Evolutionary conservation across 2,888 invertebrate species (phyloP).

Genomic region (Heliconius hortense): DNA sequence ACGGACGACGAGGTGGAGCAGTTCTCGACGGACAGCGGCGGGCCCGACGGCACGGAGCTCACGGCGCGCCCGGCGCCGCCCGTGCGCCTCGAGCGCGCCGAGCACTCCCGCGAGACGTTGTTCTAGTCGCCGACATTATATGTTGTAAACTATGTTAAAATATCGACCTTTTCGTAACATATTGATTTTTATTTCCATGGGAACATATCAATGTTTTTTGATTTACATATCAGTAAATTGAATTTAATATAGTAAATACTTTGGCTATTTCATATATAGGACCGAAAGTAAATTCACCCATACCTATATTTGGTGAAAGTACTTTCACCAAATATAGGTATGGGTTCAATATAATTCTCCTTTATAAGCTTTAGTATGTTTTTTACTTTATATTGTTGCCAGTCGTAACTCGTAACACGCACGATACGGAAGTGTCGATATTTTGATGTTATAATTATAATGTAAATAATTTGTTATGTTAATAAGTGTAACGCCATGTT

Average conservation of each 20-base stretch:
- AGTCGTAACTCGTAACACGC: neutral
- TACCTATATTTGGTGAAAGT: no score
- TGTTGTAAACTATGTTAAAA: slow-evolving; percentile 63
- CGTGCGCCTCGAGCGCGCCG: slow-evolving; percentile 68
- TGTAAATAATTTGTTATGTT: slow-evolving; percentile 77
- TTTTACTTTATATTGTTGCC: neutral
- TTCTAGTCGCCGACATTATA: slow-evolving; percentile 83
- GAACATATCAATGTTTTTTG: slow-evolving; percentile 64
- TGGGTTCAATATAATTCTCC: neutral
- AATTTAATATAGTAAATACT: slow-evolving; percentile 21
- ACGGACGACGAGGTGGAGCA: slow-evolving; percentile 93
- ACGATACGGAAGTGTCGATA: slow-evolving; percentile 58
- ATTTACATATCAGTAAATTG: slow-evolving; percentile 68
- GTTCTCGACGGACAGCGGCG: slow-evolving; percentile 91
- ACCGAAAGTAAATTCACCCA: neutral
- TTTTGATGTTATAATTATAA: slow-evolving; percentile 62
- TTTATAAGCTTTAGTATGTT: neutral
- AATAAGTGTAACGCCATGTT: slow-evolving; percentile 75
- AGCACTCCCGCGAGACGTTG: slow-evolving; percentile 90
- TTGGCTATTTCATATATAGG: neutral
- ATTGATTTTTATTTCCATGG: slow-evolving; percentile 40
- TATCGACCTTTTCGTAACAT: slow-evolving; percentile 59
- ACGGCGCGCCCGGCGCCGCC: slow-evolving; percentile 67
- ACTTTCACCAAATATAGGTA: neutral
- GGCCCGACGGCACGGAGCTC: slow-evolving; percentile 72